Evolutionary conservation across 2,888 invertebrate species (phyloP), one percentile per base, ranked within the genome.

Genomic region (Eutolmus rufibarbis): DNA sequence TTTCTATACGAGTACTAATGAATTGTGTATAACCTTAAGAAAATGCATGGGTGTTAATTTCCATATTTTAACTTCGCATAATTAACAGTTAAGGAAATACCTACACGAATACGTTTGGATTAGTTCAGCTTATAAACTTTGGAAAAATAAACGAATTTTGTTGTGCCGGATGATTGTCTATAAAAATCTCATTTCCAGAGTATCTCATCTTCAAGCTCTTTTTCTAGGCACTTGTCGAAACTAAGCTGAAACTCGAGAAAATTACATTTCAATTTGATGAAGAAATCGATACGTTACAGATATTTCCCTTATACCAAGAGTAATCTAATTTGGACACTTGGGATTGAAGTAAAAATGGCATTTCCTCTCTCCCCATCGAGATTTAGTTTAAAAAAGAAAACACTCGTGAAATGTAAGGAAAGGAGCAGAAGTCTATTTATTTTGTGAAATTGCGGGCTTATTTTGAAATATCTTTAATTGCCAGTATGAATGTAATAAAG

Each of bases 221-320:
- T 66, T 66, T 66, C 23, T 28, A 66, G 28, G 66, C 66, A 66
- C 66, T 66, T 66, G 66, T 66, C 66, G 66, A 66, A 66, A 66
- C 66, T 66, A 28, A 23, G 28, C 28, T 28, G 23, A 66, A 66
- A 66, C 19, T 66, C 40, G 19, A 78, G 40, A 43, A 77, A 78
- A 76, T 76, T 76, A 43, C 23, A 78, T 78, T 78, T 43, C 78
- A 19, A 23, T 78, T 78, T 23, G 23, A 78, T 46, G 19, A 5
- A 78, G 43, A 78, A 78, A 78, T 78, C 78, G 78, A 78, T 78
- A 78, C 78, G 78, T 78, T 78, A 78, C 78, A 78, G 78, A 77
- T 37, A 14, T 23, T 78, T 78, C 19, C 12, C 78, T 78, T 78
- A 14, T 78, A 43, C 43, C 9, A 43, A 19, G 9, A 40, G 19